These are phyloP conservation scores for Porites lobata DNA, from an alignment of 92 coral and sea anemone species.

Conservation along the genomic window DNA sequence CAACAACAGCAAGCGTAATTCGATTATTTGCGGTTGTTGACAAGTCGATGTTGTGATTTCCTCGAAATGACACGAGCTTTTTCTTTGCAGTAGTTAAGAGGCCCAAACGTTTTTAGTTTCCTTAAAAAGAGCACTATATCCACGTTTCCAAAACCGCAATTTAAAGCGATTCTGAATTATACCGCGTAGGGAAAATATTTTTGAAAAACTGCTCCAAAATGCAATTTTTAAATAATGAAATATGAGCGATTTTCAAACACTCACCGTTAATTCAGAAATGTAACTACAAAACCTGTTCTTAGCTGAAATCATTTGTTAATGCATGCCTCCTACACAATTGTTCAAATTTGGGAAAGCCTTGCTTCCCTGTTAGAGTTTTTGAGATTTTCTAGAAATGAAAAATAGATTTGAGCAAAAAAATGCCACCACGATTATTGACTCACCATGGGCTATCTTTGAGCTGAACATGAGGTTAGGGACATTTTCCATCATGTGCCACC, in stretches of 20 bases:
- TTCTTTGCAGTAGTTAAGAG: background rate
- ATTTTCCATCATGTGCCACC: slow-evolving; percentile 3
- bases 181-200: no score
- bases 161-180: no score
- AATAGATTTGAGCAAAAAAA: slow-evolving; percentile 4
- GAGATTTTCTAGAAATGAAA: slow-evolving; percentile 5
- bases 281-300: background rate
- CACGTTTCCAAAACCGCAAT: no score
- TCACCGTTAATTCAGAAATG: background rate
- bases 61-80: background rate
- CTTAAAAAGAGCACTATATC: no score
- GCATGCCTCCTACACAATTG: background rate
- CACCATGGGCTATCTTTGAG: background rate
- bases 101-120: background rate
- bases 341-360: background rate
- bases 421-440: background rate
- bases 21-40: background rate
- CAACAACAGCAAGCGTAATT: slow-evolving; percentile 1
- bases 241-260: no score
- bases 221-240: no score
- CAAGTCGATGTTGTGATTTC: background rate
- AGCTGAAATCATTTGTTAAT: background rate
- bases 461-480: background rate
- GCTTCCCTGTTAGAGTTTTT: background rate
- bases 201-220: no score